Evolutionary conservation across 2,797 vertebrate genomes (phyloP), one percentile per base, ranked within the genome.

Genomic region (Poecile montanus): DNA sequence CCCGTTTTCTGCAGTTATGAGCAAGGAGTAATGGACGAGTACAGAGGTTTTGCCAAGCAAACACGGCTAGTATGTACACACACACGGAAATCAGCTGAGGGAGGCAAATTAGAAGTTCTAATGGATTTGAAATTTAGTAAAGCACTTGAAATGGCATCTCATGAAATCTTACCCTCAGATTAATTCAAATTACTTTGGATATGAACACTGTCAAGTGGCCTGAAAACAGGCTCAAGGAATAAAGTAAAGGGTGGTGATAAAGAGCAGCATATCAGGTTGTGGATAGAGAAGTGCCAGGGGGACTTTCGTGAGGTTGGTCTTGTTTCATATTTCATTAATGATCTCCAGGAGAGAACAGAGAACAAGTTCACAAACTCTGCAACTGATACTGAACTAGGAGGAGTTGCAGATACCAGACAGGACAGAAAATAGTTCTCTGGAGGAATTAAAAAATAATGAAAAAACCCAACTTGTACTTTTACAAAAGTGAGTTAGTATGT

Each of bases 111-210:
- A 91, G 89, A 85, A 95, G 85, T 95, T 94, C 75, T 94, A 97
- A 97, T 97, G 95, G 94, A 89, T 97, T 96, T 95, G 89, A 85
- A 97, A 96, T 97, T 96, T 82, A 97, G 95, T 88, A 95, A 97
- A 97, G 93, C 66, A 79, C 94, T 97, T 90, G 96, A 95, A 96
- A 97, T 62, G 85, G 66, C 83, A 89, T 95, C 89, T 96, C 79
- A 77, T 91, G 93, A 97, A 97, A 96, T 88, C 80, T 94, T 95
- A 96, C 71, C 93, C 91, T 91, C 73, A 85, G 91, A 95, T 93
- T 86, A 96, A 97, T 96, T 96, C 93, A 91, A 87, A 97, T 96
- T 91, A 77, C 91, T 89, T 96, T 86, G 92, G 88, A 88, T 96
- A 92, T 92, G 94, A 97, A 89, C 61, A 56, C 57, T 48, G 48